Evolutionary conservation across 2,797 vertebrate species (phyloP).

Genomic region (Alfaro cultratus): DNA sequence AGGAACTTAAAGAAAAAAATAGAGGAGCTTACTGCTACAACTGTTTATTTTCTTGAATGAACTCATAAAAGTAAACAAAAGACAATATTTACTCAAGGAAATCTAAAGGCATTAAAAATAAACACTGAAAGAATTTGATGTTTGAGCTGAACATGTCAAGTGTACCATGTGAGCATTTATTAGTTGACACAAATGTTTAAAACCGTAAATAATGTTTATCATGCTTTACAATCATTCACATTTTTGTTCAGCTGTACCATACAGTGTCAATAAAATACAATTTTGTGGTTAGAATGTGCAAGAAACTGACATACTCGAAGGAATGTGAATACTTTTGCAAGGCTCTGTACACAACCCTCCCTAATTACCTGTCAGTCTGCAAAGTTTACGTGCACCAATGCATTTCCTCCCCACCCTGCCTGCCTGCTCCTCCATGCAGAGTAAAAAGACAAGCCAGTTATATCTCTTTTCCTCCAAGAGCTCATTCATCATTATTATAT

Average conservation of each 20-base stretch:
- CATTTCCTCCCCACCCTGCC: conserved; percentile 27
- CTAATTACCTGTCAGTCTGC: conserved; percentile 38
- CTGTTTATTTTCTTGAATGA: not conserved
- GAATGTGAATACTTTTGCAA: not conserved
- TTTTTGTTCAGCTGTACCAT: no score
- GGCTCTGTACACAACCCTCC: conserved; percentile 28
- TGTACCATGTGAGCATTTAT: no score
- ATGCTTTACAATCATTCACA: no score
- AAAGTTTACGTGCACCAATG: conserved; percentile 33
- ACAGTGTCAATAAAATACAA: not conserved
- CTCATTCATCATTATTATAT: conserved; percentile 38
- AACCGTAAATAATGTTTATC: not conserved
- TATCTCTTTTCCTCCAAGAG: conserved; percentile 29
- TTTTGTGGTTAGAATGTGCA: not conserved
- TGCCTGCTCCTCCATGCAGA: conserved; percentile 32
- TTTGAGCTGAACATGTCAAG: not conserved
- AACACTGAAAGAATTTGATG: not conserved
- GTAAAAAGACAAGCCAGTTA: conserved; percentile 30
- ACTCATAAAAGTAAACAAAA: not conserved
- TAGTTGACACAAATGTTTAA: not conserved
- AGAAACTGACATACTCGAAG: not conserved
- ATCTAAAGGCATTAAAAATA: not conserved
- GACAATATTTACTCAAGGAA: not conserved
- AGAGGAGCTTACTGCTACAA: no score
- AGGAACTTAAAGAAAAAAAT: no score